Base-by-base conservation (phyloP, 23 tunicate species). In the Trididemnum miniatum region DNA sequence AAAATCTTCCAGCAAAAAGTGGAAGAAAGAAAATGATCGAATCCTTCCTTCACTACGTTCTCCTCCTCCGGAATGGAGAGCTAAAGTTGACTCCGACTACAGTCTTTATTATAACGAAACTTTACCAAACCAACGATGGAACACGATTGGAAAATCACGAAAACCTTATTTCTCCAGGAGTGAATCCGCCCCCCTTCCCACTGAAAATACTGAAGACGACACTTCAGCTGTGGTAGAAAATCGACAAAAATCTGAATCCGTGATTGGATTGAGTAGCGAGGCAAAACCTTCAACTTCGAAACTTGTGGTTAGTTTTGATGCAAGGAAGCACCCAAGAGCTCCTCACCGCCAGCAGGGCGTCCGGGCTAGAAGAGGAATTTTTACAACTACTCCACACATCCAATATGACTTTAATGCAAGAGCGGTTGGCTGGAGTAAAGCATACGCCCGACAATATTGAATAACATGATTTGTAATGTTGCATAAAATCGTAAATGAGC, bases 341-440 rank as follows among this genome's bases (percentile, higher is more conserved):
- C 96, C 96, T 1, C 95, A 89, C 49, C 77, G 95, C 15, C 63
- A 71, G 27, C 89, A 84, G 67, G 90, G 89, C 1, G 87, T 72
- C 35, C 31, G 63, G 2, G 52, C 51, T 12, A 82, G 82, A 28
- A 35, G 77, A 24, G 65, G 82, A 3, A 51, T 76, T 0, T 80
- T 74, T 67, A 52, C 66, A 0, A 82, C 92, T 0, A 77, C 71
- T 2, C 92, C 89, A 2, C 77, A 84, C 37, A 77, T 79, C 31
- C 77, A 85, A 33, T 30, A 65, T 35, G 98, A 93, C 59, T 88
- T 93, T 49, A 93, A 93, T 49, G 93, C 98, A 26, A 75, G 89
- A 31, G 67, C 98, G 0, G 84, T 89, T 1, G 98, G 98, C 34
- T 93, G 98, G 98, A 84, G 78, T 40, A 39, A 74, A 71, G 62